Conservation (phyloP, 1,140 invertebrate species). For the Drosophila parabipectinata region DNA sequence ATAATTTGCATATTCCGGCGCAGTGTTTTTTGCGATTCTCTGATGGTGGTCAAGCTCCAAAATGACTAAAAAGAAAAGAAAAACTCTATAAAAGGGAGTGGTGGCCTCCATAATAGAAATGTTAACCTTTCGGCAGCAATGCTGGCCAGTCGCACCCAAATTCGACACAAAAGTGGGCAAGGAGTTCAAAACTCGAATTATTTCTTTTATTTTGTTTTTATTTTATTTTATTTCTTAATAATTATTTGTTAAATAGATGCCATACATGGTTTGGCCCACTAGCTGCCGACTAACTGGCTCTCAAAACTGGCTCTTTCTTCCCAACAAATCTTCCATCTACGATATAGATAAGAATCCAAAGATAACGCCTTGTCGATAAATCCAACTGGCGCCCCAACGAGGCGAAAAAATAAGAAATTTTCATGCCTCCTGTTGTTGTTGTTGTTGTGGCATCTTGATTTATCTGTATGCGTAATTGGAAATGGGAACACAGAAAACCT, state of each 20-base stretch:
- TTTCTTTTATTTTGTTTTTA: neutral
- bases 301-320: too few relatives aligned
- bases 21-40: constrained; percentile 39
- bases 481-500: neutral
- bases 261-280: too few relatives aligned
- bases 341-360: constrained; percentile 7
- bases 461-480: constrained; percentile 36
- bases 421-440: too few relatives aligned
- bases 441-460: constrained; percentile 6
- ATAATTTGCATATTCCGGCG: constrained; percentile 63
- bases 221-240: neutral
- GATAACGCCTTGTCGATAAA: constrained; percentile 22
- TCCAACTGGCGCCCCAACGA: neutral
- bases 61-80: neutral
- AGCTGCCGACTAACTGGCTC: too few relatives aligned
- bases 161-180: neutral
- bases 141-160: constrained; percentile 28
- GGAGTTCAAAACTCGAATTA: too few relatives aligned
- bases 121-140: constrained; percentile 36
- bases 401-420: too few relatives aligned
- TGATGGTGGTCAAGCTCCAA: constrained; percentile 51
- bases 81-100: constrained; percentile 51
- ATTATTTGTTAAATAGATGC: neutral
- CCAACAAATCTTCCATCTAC: neutral
- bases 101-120: constrained; percentile 57